Base-by-base conservation (phyloP, 2,888 invertebrate genomes). In the Netelia inedita region DNA sequence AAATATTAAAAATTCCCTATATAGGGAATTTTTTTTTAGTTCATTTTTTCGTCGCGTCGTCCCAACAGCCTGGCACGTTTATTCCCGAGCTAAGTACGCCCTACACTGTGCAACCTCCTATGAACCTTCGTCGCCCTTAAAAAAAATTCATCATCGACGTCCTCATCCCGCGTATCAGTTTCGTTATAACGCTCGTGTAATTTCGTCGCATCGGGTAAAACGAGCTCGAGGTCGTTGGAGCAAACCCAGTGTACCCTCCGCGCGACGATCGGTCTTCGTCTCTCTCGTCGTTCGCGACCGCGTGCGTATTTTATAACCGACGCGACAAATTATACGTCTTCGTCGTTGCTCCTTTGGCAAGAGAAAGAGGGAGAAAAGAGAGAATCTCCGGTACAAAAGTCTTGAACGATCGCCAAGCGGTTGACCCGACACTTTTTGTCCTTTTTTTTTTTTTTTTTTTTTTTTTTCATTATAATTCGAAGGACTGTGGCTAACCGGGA, bases 121-220 rank as follows among this genome's bases (percentile, higher is more conserved):
- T 57, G 68, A 68, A 28, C 5, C 28, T 0, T 28, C 35, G 28
- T 50, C 61, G 71, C 57, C 74, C 46, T 50, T 68, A 72, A 35
- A 68, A 35, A 68, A 28, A 28, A 28, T 66, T 57, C 8, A 28
- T 28, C 59, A 19, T 59, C 59, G 16, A 16, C 16, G 16, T 43
- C 19, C 59, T 28, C 66, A 80, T 59, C 19, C 11, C 28, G 57
- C 35, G 65, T 46, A 80, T 80, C 55, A 59, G 69, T 83, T 80
- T 80, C 80, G 72, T n/a, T n/a, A n/a, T 83, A 83, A 83, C 80
- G 69, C 61, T 80, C 61, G 53, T 72, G 66, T 80, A 66, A 83
- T 80, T 83, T 80, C 41, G 83, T 76, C 75, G 75, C 75, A 65
- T 80, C 75, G 57, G 83, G 83, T 68, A 73, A 75, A 83, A 83